Conservation (phyloP, 1,140 invertebrate genomes). For the Sycophila sp. region DNA sequence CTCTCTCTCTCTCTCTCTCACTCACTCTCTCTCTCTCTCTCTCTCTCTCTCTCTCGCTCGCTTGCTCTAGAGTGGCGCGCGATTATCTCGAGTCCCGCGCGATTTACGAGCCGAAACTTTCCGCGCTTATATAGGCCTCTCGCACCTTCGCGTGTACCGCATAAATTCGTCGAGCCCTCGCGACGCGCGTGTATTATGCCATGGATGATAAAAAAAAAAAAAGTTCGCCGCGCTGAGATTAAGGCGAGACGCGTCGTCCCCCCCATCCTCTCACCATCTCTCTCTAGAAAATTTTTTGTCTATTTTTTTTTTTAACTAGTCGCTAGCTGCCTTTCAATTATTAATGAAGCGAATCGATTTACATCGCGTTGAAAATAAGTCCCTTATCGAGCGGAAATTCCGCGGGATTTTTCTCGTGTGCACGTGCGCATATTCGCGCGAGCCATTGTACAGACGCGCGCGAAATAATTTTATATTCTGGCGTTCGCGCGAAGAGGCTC, state of each 20-base stretch:
- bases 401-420: not conserved
- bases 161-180: constrained; percentile 8
- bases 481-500: not conserved
- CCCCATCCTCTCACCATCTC: not conserved
- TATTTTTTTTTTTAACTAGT: not conserved
- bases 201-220: constrained; percentile 18
- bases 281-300: too few relatives aligned
- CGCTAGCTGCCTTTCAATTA: constrained; percentile 9
- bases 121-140: not conserved
- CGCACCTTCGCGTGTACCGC: not conserved
- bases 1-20: not conserved
- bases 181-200: not conserved
- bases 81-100: constrained; percentile 15
- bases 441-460: not conserved
- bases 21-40: not conserved
- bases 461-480: constrained; percentile 22
- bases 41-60: not conserved
- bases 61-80: too few relatives aligned
- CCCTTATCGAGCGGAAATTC: constrained; percentile 10
- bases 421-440: too few relatives aligned
- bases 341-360: constrained; percentile 30
- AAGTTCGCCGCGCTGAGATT: not conserved
- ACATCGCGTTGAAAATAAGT: not conserved
- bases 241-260: not conserved
- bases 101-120: constrained; percentile 35